Evolutionary conservation across 2,888 invertebrate species (phyloP), one percentile per base, ranked within the genome.

Genomic region (Archips xylosteana): DNA sequence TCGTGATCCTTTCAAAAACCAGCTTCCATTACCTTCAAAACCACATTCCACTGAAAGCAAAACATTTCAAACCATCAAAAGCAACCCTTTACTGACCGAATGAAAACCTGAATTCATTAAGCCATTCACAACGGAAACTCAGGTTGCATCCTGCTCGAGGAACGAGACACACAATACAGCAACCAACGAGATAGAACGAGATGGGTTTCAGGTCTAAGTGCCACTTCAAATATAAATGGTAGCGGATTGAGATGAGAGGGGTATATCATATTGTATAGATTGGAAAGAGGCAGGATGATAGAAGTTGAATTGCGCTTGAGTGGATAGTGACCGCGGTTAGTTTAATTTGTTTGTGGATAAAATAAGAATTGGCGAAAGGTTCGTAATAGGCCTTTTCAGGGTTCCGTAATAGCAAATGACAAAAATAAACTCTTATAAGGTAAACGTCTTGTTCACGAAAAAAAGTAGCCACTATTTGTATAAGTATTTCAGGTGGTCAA

Each of bases 181-280:
- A 45, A 45, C 57, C n/a, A 9, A 47, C 62, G 71, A 74, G 87
- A 77, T 83, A 67, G 80, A 91, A 79, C 71, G 85, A 80, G 89
- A 89, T 67, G 77, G 85, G 69, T 80, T 80, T 84, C 86, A 75
- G 75, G 78, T 76, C 80, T 77, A 83, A 91, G 90, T 83, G 85
- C 81, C 87, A 89, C 93, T 93, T 85, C 80, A 92, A 88, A 88
- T 88, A 89, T 92, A 92, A 92, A 93, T 90, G 92, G 92, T 93
- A 92, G 92, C 92, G 88, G 87, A 89, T 89, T 87, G 84, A 67
- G 75, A 83, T 85, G 80, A 75, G 84, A 78, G 82, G 76, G 79
- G 70, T 79, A 75, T 71, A 54, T 23, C 23, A 36, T 39, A 47
- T 62, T 10, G 34, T 34, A 61, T 66, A n/a, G 75, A 45, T 75